These are phyloP conservation scores for Centropus unirufus DNA, from an alignment of 2,113 vertebrate species.

Conservation along the genomic window DNA sequence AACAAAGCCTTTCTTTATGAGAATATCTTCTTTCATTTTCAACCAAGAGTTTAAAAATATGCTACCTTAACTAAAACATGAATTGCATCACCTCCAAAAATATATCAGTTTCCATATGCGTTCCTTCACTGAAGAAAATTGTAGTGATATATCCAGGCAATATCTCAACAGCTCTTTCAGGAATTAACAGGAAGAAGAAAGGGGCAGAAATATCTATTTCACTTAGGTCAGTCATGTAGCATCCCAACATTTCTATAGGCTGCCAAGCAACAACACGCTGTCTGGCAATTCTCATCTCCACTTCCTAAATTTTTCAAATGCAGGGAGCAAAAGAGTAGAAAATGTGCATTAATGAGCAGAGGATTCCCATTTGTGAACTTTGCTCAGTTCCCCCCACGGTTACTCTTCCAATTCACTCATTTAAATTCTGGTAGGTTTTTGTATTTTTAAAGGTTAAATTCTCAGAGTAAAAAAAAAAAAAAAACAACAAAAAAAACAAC, in stretches of 20 bases:
- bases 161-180: conserved; percentile 31
- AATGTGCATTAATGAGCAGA: neutral
- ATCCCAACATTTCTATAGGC: neutral
- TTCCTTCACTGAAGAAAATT: neutral
- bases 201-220: conserved; percentile 10
- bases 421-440: neutral
- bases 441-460: neutral
- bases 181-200: conserved; percentile 25
- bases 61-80: conserved; percentile 18
- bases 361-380: neutral
- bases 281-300: neutral
- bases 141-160: neutral
- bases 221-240: conserved; percentile 29
- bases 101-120: neutral
- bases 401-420: neutral
- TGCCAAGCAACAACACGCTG: conserved; percentile 22
- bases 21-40: neutral
- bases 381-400: neutral
- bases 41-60: conserved; percentile 37
- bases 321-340: neutral
- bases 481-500: neutral
- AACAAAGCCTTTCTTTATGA: neutral
- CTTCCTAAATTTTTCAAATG: neutral
- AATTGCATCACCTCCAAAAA: conserved; percentile 49
- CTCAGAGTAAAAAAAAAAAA: neutral